These are phyloP conservation scores for Menidia beryllina DNA, from an alignment of 2,113 vertebrate genomes.

Conservation along the genomic window DNA sequence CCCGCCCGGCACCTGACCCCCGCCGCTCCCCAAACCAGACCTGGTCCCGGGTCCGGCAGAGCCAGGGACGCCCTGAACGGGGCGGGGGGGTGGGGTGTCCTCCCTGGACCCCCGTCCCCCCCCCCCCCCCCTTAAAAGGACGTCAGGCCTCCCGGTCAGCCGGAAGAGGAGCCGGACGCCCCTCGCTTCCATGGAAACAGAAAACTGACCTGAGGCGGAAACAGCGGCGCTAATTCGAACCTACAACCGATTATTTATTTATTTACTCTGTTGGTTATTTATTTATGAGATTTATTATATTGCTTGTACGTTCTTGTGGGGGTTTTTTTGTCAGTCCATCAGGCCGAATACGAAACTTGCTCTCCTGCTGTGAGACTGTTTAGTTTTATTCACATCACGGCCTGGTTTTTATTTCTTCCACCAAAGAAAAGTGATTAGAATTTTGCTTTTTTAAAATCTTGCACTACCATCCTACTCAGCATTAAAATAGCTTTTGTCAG, in stretches of 20 bases:
- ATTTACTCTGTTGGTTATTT: slow-evolving; percentile 70
- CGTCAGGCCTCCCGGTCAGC: slow-evolving; percentile 40
- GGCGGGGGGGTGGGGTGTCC: too few relatives aligned
- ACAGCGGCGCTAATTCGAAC: slow-evolving; percentile 37
- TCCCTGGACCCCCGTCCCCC: too few relatives aligned
- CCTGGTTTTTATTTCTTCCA: not conserved
- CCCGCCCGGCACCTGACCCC: slow-evolving; percentile 83
- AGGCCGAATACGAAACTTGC: slow-evolving; percentile 19
- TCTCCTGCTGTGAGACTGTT: slow-evolving; percentile 40
- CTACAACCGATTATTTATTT: slow-evolving; percentile 61
- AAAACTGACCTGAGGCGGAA: slow-evolving; percentile 32
- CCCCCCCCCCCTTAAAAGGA: too few relatives aligned
- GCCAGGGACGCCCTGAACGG: slow-evolving; percentile 58
- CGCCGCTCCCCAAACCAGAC: slow-evolving; percentile 48
- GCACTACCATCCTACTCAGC: slow-evolving; percentile 13
- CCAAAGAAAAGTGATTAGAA: slow-evolving; percentile 13
- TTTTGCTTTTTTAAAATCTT: slow-evolving; percentile 23
- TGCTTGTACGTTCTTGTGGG: slow-evolving; percentile 42
- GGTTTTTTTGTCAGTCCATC: slow-evolving; percentile 47
- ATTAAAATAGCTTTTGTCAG: slow-evolving; percentile 25
- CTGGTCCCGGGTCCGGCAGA: slow-evolving; percentile 35
- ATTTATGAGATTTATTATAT: slow-evolving; percentile 69
- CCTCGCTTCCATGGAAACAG: slow-evolving; percentile 30
- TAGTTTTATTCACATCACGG: slow-evolving; percentile 7
- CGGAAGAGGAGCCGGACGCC: slow-evolving; percentile 39